phyloP scores from a whole-genome alignment of 1,140 invertebrate genomes.

The Bombus soroeensis region DNA sequence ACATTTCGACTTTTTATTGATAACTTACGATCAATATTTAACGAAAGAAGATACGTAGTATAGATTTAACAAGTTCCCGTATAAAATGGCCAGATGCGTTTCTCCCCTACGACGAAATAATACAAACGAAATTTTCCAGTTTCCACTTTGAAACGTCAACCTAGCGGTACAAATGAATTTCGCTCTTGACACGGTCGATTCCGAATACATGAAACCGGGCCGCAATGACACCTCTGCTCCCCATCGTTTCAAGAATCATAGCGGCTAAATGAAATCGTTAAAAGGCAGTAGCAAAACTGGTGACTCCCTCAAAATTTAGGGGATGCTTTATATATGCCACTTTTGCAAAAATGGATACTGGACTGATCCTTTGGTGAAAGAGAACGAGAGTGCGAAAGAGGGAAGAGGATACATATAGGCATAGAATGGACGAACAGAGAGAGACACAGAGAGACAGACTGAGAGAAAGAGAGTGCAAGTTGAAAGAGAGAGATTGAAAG shows the following conservation, averaged over 20 bases:
- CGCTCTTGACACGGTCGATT: background rate
- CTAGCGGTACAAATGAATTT: constrained; percentile 5
- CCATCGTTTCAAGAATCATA: background rate
- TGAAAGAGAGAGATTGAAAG: background rate
- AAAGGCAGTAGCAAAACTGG: background rate
- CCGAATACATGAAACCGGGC: constrained; percentile 32
- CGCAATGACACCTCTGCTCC: constrained; percentile 14
- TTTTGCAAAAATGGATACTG: constrained; percentile 40
- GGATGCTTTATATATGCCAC: constrained; percentile 27
- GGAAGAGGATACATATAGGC: background rate
- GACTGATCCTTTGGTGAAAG: background rate
- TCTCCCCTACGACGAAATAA: background rate
- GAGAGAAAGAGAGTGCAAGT: background rate
- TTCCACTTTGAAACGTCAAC: constrained; percentile 7
- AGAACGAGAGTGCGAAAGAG: background rate
- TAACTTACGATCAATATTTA: too few species aligned
- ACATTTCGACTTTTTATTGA: background rate
- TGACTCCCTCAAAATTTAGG: background rate
- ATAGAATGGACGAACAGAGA: background rate
- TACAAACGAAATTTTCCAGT: constrained; percentile 22
- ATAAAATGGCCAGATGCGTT: background rate
- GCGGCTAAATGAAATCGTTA: background rate
- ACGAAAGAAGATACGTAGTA: background rate
- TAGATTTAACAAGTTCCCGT: background rate
- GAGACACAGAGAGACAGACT: background rate